These are phyloP conservation scores for Regulus satrapa DNA, from an alignment of 2,113 vertebrate species.

Conservation along the genomic window DNA sequence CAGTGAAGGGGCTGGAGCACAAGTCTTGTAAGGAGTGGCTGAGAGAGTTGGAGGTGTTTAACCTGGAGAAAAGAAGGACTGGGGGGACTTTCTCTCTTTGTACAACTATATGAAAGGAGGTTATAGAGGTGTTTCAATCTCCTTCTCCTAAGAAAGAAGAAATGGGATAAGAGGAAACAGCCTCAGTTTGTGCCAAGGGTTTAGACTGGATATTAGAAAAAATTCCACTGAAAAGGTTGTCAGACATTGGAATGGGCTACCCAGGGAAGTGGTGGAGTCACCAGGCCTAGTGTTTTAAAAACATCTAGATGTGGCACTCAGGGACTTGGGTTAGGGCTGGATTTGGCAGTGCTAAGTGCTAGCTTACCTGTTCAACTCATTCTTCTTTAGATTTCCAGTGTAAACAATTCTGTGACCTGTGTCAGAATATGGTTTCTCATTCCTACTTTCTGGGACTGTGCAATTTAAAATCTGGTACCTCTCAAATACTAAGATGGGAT, in stretches of 20 bases:
- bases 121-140: background rate
- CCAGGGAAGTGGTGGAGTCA: background rate
- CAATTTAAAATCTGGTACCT: background rate
- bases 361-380: background rate
- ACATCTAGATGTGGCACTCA: background rate
- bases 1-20: background rate
- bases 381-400: background rate
- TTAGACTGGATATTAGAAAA: background rate
- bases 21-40: background rate
- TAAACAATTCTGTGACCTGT: background rate
- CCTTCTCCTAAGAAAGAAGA: background rate
- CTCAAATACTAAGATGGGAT: background rate
- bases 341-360: background rate
- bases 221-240: background rate
- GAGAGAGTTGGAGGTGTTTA: background rate
- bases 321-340: background rate
- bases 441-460: background rate
- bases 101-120: background rate
- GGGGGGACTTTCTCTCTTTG: rapidly evolving
- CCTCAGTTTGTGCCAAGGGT: background rate
- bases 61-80: background rate
- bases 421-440: background rate
- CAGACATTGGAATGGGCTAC: background rate
- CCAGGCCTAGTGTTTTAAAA: background rate
- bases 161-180: background rate